Evolutionary conservation across 2,797 vertebrate species (phyloP).

Genomic region (Trachops cirrhosus): DNA sequence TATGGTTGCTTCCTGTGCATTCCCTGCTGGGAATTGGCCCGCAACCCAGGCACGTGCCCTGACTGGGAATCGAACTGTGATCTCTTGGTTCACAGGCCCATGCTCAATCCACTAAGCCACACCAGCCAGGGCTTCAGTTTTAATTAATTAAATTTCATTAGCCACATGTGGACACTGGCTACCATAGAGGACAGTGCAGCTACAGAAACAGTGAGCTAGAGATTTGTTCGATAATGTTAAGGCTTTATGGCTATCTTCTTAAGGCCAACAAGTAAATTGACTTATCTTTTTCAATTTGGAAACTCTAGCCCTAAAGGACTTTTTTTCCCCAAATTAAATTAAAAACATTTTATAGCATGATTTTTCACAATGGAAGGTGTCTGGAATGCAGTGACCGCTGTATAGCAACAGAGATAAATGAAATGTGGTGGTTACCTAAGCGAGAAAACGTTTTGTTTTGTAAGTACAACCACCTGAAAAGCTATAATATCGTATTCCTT

Average conservation of each 20-base stretch:
- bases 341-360: background rate
- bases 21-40: too few relatives aligned
- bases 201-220: background rate
- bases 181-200: background rate
- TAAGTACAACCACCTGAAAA: background rate
- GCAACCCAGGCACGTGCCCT: too few relatives aligned
- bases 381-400: background rate
- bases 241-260: background rate
- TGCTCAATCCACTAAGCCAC: too few relatives aligned
- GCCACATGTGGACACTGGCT: background rate
- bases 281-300: background rate
- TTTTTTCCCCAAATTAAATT: background rate
- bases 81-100: too few relatives aligned
- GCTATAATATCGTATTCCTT: background rate
- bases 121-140: too few relatives aligned
- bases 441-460: background rate
- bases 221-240: background rate
- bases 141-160: background rate
- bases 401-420: background rate
- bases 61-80: too few relatives aligned
- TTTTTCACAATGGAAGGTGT: background rate
- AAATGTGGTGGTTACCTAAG: background rate
- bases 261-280: background rate
- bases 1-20: too few relatives aligned
- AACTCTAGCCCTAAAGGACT: background rate